Conservation (phyloP, 1,140 invertebrate genomes). For the Micrasema longulum region DNA sequence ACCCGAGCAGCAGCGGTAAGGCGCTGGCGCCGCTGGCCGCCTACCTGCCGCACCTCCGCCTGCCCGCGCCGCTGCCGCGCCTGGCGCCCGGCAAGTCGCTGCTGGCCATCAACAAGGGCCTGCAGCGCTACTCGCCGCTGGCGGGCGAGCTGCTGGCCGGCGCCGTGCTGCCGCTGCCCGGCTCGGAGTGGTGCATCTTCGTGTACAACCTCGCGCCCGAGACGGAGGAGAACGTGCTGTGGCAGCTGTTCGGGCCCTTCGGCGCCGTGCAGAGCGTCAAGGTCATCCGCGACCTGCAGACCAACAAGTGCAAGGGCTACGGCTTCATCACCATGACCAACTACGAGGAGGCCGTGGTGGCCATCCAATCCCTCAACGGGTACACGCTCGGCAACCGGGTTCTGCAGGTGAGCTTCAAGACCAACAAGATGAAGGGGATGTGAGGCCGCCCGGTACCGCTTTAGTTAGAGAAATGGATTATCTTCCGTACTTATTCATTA, state of each 20-base stretch:
- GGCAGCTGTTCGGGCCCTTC: slow-evolving; percentile 99
- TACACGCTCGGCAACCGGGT: slow-evolving; percentile 97
- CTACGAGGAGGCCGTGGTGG: slow-evolving; percentile 97
- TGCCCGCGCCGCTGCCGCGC: slow-evolving; percentile 71
- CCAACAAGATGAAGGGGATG: slow-evolving; percentile 92
- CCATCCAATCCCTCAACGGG: slow-evolving; percentile 97
- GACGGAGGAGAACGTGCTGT: slow-evolving; percentile 97
- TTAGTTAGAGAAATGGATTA: slow-evolving; percentile 45
- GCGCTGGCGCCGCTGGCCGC: slow-evolving; percentile 91
- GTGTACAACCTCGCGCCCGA: slow-evolving; percentile 98
- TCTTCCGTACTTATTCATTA: slow-evolving; percentile 39
- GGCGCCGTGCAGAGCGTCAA: slow-evolving; percentile 99
- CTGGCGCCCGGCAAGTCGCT: slow-evolving; percentile 80
- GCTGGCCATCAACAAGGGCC: slow-evolving; percentile 72
- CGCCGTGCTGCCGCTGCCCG: slow-evolving; percentile 66
- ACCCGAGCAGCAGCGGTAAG: slow-evolving; percentile 94
- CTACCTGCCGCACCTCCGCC: slow-evolving; percentile 85
- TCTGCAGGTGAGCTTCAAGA: slow-evolving; percentile 98
- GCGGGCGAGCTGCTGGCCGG: slow-evolving; percentile 89
- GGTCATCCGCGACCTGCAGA: slow-evolving; percentile 96
- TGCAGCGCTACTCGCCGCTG: slow-evolving; percentile 90
- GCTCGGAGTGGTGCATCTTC: slow-evolving; percentile 96
- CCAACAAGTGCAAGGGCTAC: slow-evolving; percentile 99
- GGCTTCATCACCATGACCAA: slow-evolving; percentile 99
- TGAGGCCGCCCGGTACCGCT: slow-evolving; percentile 65